phyloP scores from a whole-genome alignment of 2,113 vertebrate species.

The Capreolus pygargus region DNA sequence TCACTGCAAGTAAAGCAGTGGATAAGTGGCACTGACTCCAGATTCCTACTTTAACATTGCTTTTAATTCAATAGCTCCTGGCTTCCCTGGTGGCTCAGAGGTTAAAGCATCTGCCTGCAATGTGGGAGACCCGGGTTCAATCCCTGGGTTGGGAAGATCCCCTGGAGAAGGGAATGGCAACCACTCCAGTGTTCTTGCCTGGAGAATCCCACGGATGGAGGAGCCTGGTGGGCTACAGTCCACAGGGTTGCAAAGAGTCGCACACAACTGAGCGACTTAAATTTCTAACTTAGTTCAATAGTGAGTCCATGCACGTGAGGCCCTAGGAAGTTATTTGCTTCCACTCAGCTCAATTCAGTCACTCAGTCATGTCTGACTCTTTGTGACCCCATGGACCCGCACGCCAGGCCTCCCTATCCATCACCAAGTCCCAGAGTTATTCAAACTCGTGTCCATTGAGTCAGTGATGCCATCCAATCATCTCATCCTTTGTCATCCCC shows the following conservation, averaged over 20 bases:
- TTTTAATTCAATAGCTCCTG: neutral
- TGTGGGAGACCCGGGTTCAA: too few species aligned
- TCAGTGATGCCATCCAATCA: neutral
- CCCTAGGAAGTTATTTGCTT: neutral
- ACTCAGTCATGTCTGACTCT: neutral
- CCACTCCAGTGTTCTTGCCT: too few species aligned
- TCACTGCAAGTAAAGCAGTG: neutral
- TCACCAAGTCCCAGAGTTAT: neutral
- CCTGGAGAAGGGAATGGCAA: too few species aligned
- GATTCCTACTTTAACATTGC: neutral
- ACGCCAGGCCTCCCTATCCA: neutral
- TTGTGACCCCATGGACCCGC: neutral
- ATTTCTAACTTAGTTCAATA: neutral
- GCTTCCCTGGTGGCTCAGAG: too few species aligned
- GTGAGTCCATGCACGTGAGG: neutral
- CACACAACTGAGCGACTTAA: too few species aligned
- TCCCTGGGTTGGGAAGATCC: too few species aligned
- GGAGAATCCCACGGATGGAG: too few species aligned
- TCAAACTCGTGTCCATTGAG: neutral
- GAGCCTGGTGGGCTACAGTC: too few species aligned
- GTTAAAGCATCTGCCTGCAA: too few species aligned
- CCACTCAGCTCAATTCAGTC: neutral
- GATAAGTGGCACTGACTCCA: neutral
- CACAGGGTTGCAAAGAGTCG: too few species aligned
- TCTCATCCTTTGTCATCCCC: neutral